phyloP scores from a whole-genome alignment of 2,888 invertebrate species.

The Drosophila sordidula region DNA sequence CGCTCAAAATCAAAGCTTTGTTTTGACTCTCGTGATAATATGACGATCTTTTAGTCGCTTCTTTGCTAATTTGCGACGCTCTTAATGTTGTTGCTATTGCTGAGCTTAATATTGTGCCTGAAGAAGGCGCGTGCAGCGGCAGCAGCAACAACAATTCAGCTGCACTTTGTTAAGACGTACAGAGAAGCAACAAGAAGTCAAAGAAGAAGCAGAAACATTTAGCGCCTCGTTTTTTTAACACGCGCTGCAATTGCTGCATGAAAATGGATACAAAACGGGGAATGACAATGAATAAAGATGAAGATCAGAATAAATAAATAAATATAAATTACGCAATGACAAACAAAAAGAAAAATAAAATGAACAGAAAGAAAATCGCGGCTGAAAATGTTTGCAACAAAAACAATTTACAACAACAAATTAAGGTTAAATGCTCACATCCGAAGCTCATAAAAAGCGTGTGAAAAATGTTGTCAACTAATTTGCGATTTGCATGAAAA shows the following conservation, averaged over 20 bases:
- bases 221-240: constrained; percentile 47
- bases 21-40: not conserved
- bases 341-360: not conserved
- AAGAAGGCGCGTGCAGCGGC: constrained; percentile 33
- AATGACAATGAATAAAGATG: constrained; percentile 24
- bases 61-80: constrained; percentile 44
- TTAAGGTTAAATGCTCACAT: constrained; percentile 75
- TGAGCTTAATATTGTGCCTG: not conserved
- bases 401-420: constrained; percentile 32
- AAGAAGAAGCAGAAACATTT: constrained; percentile 39
- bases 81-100: constrained; percentile 14
- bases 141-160: constrained; percentile 36
- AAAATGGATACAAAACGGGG: constrained; percentile 17
- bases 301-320: constrained; percentile 12
- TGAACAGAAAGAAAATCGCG: not conserved
- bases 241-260: constrained; percentile 17
- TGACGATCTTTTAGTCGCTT: constrained; percentile 31
- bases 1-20: constrained; percentile 7
- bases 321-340: constrained; percentile 19
- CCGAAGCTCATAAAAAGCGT: constrained; percentile 76
- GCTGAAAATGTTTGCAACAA: constrained; percentile 1
- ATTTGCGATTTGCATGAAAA: constrained; percentile 67
- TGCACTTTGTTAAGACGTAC: constrained; percentile 45
- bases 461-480: constrained; percentile 71
- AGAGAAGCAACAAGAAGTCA: constrained; percentile 16